Evolutionary conservation across 2,797 vertebrate species (phyloP).

Genomic region (Basileuterus tristriatus): DNA sequence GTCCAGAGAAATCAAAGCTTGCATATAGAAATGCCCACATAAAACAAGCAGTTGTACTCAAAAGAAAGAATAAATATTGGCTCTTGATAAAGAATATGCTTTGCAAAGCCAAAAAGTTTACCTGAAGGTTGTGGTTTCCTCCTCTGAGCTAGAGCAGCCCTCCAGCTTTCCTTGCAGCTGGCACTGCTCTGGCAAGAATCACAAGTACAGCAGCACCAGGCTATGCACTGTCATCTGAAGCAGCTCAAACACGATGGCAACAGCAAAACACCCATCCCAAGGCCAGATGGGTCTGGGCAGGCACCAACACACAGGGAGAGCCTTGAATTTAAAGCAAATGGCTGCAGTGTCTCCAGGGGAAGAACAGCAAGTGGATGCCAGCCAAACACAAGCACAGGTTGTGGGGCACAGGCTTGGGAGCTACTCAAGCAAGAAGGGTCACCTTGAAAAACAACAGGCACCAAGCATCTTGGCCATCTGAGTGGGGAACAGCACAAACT

Average conservation of each 20-base stretch:
- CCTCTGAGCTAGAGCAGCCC: background rate
- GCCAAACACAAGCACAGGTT: background rate
- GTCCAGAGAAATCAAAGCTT: background rate
- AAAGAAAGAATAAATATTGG: background rate
- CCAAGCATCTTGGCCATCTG: background rate
- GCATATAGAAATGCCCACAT: fast-evolving
- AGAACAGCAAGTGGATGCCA: background rate
- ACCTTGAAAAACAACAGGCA: background rate
- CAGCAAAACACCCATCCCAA: background rate
- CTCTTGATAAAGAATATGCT: background rate
- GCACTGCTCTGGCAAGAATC: background rate
- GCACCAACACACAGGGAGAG: background rate
- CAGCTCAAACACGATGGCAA: fast-evolving
- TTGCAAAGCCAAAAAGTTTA: background rate
- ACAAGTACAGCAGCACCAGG: background rate
- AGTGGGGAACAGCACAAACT: background rate
- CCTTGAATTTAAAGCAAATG: background rate
- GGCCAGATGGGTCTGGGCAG: background rate
- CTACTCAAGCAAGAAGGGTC: background rate
- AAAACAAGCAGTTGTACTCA: background rate
- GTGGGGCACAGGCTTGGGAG: background rate
- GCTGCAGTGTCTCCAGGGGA: fast-evolving
- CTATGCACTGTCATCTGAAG: fast-evolving
- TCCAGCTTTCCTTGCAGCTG: background rate
- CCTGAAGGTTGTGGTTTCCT: background rate